phyloP scores from a whole-genome alignment of 2,888 invertebrate genomes.

The Dorcus hopei region DNA sequence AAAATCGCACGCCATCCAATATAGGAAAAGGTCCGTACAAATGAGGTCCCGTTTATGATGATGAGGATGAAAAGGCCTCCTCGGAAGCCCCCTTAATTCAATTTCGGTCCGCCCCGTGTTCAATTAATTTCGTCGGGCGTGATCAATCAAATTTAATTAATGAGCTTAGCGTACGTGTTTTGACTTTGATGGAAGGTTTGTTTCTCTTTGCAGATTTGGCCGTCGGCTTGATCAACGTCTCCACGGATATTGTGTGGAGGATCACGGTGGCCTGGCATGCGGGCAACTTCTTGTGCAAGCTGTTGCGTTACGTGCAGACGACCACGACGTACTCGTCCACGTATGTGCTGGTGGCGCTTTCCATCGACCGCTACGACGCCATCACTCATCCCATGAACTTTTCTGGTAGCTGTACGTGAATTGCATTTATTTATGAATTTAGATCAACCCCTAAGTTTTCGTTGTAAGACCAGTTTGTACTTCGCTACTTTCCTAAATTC shows the following conservation, averaged over 20 bases:
- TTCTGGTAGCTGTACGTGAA: slow-evolving; percentile 85
- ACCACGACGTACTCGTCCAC: slow-evolving; percentile 91
- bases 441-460: too few species aligned
- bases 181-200: not conserved
- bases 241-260: slow-evolving; percentile 87
- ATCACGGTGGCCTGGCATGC: slow-evolving; percentile 87
- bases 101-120: too few species aligned
- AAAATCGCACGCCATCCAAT: too few species aligned
- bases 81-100: too few species aligned
- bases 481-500: too few species aligned
- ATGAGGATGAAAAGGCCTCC: too few species aligned
- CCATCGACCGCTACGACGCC: slow-evolving; percentile 90
- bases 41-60: too few species aligned
- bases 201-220: slow-evolving; percentile 65
- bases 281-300: slow-evolving; percentile 84
- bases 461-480: too few species aligned
- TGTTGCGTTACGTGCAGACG: slow-evolving; percentile 79
- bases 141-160: not conserved
- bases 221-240: slow-evolving; percentile 83
- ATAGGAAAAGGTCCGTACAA: too few species aligned
- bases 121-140: too few species aligned
- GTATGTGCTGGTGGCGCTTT: slow-evolving; percentile 86
- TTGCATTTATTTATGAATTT: not conserved
- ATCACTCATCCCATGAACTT: slow-evolving; percentile 95
- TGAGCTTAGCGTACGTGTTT: not conserved